Evolutionary conservation across 2,888 invertebrate genomes (phyloP), one percentile per base, ranked within the genome.

Genomic region (Drosophila rubida): DNA sequence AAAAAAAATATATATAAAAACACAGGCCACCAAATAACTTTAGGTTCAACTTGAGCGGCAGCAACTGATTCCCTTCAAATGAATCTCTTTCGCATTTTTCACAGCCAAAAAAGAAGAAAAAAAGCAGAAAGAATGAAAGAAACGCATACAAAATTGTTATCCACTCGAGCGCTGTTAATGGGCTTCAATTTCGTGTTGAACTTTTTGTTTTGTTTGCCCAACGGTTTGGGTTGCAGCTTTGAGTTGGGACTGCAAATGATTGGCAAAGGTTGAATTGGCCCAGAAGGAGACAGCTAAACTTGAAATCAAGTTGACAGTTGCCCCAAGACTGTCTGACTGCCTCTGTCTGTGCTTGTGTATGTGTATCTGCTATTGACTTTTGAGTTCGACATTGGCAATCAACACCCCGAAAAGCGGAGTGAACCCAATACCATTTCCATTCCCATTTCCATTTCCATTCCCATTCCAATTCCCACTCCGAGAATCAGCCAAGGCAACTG

Each of bases 141-240:
- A 1, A 13, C n/a, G 11, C 6, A 53, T 41, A 49, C 8, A 23
- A 46, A 69, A 46, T 37, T 53, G 71, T 65, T 76, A 70, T 60
- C 81, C 84, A 87, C 84, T 78, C 81, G 62, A 87, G 78, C 84
- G 81, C 67, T 73, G 62, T 78, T 84, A 82, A 82, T 80, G 84
- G 83, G 66, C 71, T 65, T 68, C 46, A 65, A 68, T 62, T 75
- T 71, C 41, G 60, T 25, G 46, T 67, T 69, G 19, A 51, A 61
- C 58, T 63, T 75, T 69, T 54, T 32, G 50, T 48, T 71, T 66
- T 70, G 57, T 70, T 73, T 69, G 49, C 44, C 14, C 49, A 58
- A 54, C 19, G 41, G 19, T 54, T 25, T 53, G 44, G 54, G 35
- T 35, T 54, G 41, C 13, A 14, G n/a, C n/a, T 39, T 53, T 19